phyloP scores from a whole-genome alignment of 1,140 invertebrate species.

The Ceratitis capitata region DNA sequence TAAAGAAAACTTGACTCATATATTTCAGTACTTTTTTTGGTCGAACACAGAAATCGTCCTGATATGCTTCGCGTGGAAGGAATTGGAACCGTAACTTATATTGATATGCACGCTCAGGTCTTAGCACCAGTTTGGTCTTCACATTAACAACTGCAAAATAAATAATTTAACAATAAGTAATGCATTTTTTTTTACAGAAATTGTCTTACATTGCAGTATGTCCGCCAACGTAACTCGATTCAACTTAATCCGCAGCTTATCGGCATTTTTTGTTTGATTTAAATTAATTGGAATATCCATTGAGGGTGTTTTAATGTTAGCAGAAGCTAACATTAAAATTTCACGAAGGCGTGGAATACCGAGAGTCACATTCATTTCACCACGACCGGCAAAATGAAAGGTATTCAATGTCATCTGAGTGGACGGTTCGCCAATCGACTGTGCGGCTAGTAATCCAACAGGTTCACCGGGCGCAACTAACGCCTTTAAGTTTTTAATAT shows the following conservation, averaged over 20 bases:
- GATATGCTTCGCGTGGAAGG: constrained; percentile 77
- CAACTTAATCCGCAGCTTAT: constrained; percentile 75
- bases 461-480: constrained; percentile 92
- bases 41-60: constrained; percentile 74
- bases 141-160: constrained; percentile 69
- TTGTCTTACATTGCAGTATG: constrained; percentile 78
- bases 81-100: constrained; percentile 77
- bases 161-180: background rate
- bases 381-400: constrained; percentile 98
- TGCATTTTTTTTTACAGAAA: background rate
- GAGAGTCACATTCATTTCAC: constrained; percentile 99
- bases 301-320: constrained; percentile 92
- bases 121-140: constrained; percentile 69
- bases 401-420: constrained; percentile 99
- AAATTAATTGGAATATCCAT: constrained; percentile 90
- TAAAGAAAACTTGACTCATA: constrained; percentile 74
- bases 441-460: constrained; percentile 94
- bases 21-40: constrained; percentile 76
- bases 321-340: constrained; percentile 95
- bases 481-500: constrained; percentile 80
- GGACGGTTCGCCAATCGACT: constrained; percentile 97
- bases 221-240: constrained; percentile 81
- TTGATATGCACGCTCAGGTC: constrained; percentile 68
- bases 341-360: constrained; percentile 96
- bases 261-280: constrained; percentile 72